Percentiles rank a stretch among this genome's conserved stretches.
phyloP scores from a whole-genome alignment of 2,113 vertebrate genomes.

The Pseudorhombus dupliciocellatus region DNA sequence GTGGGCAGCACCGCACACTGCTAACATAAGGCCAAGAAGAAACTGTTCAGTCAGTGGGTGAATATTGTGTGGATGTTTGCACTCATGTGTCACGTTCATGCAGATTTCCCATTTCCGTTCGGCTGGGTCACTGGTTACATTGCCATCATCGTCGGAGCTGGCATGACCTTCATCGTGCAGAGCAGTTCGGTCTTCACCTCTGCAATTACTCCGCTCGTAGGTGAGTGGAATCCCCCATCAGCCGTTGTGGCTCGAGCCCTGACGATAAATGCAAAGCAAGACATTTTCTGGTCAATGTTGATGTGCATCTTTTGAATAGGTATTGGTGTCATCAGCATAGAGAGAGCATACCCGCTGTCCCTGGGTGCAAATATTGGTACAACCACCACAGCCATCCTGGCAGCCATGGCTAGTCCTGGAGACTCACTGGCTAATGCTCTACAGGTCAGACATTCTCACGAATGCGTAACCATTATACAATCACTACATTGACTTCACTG shows the following conservation, averaged over 20 bases:
- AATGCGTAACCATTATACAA: neutral
- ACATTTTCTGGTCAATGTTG: neutral
- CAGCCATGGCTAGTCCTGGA: constrained; percentile 91
- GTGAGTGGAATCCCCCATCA: constrained; percentile 76
- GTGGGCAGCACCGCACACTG: constrained; percentile 67
- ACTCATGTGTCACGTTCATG: constrained; percentile 26
- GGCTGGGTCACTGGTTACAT: constrained; percentile 93
- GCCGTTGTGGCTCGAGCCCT: neutral
- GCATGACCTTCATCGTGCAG: constrained; percentile 97
- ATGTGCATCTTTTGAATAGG: constrained; percentile 69
- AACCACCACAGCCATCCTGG: constrained; percentile 93
- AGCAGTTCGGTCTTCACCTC: constrained; percentile 98
- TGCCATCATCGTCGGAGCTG: constrained; percentile 91
- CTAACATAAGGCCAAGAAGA: neutral
- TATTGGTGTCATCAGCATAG: constrained; percentile 90
- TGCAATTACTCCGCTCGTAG: constrained; percentile 93
- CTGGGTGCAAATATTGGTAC: constrained; percentile 94
- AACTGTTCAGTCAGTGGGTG: neutral
- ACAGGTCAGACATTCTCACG: constrained; percentile 83
- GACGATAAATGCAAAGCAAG: too few relatives aligned
- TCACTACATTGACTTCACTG: too few relatives aligned
- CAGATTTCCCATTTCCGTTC: constrained; percentile 95
- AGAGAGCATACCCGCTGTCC: constrained; percentile 91
- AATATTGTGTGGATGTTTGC: neutral
- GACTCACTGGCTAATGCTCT: constrained; percentile 85